A percentile compares a stretch with the other conserved stretches of the same genome.
Conservation (phyloP, 2,797 vertebrate genomes). For the Mus caroli region DNA sequence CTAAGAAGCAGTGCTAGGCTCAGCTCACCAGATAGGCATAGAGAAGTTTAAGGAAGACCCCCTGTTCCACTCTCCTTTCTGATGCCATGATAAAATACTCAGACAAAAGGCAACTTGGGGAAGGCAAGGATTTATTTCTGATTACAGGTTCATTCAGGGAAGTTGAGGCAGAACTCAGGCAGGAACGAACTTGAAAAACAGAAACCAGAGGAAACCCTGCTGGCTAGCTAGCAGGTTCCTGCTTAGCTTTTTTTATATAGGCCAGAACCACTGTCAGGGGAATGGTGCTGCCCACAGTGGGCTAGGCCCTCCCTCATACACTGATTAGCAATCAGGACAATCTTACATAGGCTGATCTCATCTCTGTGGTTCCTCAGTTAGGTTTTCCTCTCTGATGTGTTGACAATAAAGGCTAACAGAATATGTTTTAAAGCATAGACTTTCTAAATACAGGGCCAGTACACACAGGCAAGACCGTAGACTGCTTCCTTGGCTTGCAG, state of each 20-base stretch:
- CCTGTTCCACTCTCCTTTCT: background rate
- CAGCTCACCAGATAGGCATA: background rate
- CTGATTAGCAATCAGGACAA: no score
- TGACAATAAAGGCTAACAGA: background rate
- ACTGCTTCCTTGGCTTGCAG: background rate
- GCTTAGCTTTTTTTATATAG: background rate
- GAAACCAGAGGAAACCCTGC: background rate
- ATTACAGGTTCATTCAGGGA: background rate
- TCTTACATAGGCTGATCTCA: background rate
- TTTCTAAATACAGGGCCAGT: accelerated
- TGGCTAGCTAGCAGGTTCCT: background rate
- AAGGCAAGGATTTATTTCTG: background rate
- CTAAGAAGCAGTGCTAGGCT: background rate
- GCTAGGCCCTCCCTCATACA: background rate
- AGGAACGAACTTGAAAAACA: background rate
- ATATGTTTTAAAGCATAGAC: background rate
- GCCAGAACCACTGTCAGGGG: background rate
- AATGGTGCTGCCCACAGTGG: background rate
- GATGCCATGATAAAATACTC: background rate
- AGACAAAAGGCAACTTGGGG: background rate
- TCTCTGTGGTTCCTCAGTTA: background rate
- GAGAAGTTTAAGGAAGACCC: background rate
- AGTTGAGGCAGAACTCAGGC: background rate
- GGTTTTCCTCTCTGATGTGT: background rate
- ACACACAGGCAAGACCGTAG: no score